phyloP scores from a whole-genome alignment of 1,140 invertebrate species.

The Hermatobates lingyangjiaoensis region DNA sequence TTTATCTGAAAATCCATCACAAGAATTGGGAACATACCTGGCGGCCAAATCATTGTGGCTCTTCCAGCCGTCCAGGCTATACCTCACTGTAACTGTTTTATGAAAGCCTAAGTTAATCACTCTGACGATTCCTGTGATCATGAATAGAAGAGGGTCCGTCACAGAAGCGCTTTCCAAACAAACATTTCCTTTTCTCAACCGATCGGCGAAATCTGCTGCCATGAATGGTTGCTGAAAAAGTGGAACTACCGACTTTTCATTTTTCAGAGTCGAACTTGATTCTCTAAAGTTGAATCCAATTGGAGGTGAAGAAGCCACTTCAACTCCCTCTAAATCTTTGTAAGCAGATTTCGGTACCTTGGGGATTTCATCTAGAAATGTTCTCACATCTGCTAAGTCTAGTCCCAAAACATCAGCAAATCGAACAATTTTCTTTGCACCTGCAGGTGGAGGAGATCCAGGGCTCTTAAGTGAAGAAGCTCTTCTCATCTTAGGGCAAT shows the following conservation, averaged over 20 bases:
- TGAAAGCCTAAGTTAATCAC: slow-evolving; percentile 81
- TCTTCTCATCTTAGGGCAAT: slow-evolving; percentile 25
- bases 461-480: slow-evolving; percentile 76
- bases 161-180: slow-evolving; percentile 69
- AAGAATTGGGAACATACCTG: slow-evolving; percentile 68
- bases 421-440: slow-evolving; percentile 80
- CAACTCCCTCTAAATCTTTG: slow-evolving; percentile 41
- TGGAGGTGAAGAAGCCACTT: slow-evolving; percentile 20
- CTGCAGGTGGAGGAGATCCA: slow-evolving; percentile 77
- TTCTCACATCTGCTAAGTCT: slow-evolving; percentile 76
- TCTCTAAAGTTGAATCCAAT: slow-evolving; percentile 20
- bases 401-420: slow-evolving; percentile 88
- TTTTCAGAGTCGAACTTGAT: slow-evolving; percentile 8
- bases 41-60: slow-evolving; percentile 64
- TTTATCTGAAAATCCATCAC: slow-evolving; percentile 81
- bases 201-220: slow-evolving; percentile 53
- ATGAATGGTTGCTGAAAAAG: slow-evolving; percentile 68
- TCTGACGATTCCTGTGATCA: slow-evolving; percentile 67
- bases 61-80: slow-evolving; percentile 69
- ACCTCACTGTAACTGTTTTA: slow-evolving; percentile 73
- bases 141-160: slow-evolving; percentile 43
- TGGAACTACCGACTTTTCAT: slow-evolving; percentile 32
- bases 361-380: slow-evolving; percentile 74
- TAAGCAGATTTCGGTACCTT: slow-evolving; percentile 71
- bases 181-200: slow-evolving; percentile 47